Evolutionary conservation across 2,797 vertebrate genomes (phyloP).

Genomic region (Mycteria americana): DNA sequence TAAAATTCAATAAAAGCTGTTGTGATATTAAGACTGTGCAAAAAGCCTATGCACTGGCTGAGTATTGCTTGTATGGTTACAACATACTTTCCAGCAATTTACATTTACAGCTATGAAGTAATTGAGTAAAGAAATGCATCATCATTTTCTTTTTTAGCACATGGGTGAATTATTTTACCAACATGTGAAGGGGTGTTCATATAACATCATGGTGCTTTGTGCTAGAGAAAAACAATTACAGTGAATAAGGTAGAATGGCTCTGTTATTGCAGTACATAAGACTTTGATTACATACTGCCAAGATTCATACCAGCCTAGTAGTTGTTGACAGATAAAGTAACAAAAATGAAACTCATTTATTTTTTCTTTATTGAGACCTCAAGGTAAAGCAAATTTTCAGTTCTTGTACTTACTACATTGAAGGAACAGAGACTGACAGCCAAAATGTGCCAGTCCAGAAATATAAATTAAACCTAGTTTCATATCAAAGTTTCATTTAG

Average conservation of each 20-base stretch:
- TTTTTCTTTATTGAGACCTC: constrained; percentile 81
- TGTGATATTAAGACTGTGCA: not conserved
- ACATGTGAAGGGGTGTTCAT: constrained; percentile 53
- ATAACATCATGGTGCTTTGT: constrained; percentile 60
- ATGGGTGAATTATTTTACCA: constrained; percentile 62
- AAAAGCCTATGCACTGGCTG: not conserved
- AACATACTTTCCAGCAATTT: not conserved
- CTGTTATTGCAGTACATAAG: constrained; percentile 76
- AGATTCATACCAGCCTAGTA: constrained; percentile 77
- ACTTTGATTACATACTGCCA: constrained; percentile 78
- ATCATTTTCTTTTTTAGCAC: constrained; percentile 52
- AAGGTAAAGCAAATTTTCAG: constrained; percentile 79
- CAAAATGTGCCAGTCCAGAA: constrained; percentile 74
- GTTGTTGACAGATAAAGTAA: constrained; percentile 82
- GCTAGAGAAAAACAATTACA: constrained; percentile 72
- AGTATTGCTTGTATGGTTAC: not conserved
- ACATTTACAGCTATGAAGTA: not conserved
- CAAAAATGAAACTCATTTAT: constrained; percentile 80
- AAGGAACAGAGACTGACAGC: constrained; percentile 75
- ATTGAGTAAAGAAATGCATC: constrained; percentile 12
- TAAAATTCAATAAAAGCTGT: not conserved
- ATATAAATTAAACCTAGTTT: constrained; percentile 78
- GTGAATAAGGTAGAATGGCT: constrained; percentile 73
- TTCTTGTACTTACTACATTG: constrained; percentile 74
- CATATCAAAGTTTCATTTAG: constrained; percentile 76